A percentile compares a stretch with the other conserved stretches of the same genome.
phyloP scores from a whole-genome alignment of 2,113 vertebrate genomes.

The Clarias batrachus region DNA sequence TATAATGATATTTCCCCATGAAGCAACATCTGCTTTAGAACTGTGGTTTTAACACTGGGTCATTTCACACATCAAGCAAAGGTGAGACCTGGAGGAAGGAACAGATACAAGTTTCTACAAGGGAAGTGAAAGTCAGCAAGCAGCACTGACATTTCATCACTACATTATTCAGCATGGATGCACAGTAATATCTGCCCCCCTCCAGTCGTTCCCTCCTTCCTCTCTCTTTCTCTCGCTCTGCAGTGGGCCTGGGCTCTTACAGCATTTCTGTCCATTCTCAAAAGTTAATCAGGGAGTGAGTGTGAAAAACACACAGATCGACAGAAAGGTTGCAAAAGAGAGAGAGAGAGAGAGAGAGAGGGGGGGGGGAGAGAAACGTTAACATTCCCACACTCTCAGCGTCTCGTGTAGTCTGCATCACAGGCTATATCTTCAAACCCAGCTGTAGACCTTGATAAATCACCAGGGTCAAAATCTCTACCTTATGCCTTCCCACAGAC shows the following conservation, averaged over 20 bases:
- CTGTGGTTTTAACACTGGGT: background rate
- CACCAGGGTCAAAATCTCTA: background rate
- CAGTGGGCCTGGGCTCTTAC: background rate
- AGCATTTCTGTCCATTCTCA: background rate
- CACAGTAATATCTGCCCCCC: slow-evolving; percentile 42
- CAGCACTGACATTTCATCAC: slow-evolving; percentile 16
- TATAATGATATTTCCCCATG: slow-evolving; percentile 1
- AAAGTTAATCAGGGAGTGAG: slow-evolving; percentile 21
- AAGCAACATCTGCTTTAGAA: background rate
- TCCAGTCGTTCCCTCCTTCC: background rate
- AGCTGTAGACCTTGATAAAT: slow-evolving; percentile 42
- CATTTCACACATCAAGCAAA: background rate
- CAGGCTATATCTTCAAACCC: slow-evolving; percentile 30
- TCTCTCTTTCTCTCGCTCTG: background rate
- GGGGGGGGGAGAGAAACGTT: background rate
- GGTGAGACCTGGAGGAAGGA: background rate
- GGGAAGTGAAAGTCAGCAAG: slow-evolving; percentile 55
- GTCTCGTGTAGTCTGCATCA: slow-evolving; percentile 26
- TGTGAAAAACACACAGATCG: slow-evolving; percentile 3
- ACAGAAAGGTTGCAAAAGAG: background rate
- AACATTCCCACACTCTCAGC: slow-evolving; percentile 36
- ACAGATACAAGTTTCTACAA: slow-evolving; percentile 33
- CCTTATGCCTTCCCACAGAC: background rate
- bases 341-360: background rate
- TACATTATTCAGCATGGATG: slow-evolving; percentile 38